Conservation (phyloP, 1,140 invertebrate genomes). For the Pristionchus pacificus region DNA sequence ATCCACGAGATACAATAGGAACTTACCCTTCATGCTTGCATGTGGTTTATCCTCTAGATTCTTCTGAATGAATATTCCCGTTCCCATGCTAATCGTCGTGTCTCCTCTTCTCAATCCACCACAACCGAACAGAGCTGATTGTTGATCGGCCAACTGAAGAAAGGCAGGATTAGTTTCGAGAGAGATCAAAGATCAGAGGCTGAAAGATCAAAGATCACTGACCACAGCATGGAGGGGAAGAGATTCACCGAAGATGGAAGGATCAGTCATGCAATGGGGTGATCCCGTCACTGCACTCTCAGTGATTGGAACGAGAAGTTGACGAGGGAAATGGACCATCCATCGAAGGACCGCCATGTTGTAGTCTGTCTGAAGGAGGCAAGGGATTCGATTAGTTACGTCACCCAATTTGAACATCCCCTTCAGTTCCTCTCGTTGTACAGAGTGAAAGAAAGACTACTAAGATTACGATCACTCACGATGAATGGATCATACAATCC, state of each 20-base stretch:
- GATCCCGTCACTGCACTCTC: slow-evolving; percentile 64
- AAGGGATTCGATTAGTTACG: not conserved
- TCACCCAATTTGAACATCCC: too few species aligned
- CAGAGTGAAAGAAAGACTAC: not conserved
- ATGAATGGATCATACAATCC: slow-evolving; percentile 88
- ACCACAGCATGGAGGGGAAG: slow-evolving; percentile 76
- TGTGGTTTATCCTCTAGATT: slow-evolving; percentile 76
- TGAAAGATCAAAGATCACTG: slow-evolving; percentile 58
- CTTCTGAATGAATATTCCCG: slow-evolving; percentile 84
- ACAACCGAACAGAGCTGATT: slow-evolving; percentile 84
- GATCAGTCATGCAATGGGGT: slow-evolving; percentile 62
- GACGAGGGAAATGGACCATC: slow-evolving; percentile 69
- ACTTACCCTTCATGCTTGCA: slow-evolving; percentile 67
- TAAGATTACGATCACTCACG: slow-evolving; percentile 46
- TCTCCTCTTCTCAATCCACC: slow-evolving; percentile 77
- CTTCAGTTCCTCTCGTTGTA: too few species aligned
- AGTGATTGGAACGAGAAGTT: slow-evolving; percentile 73
- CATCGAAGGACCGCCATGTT: slow-evolving; percentile 54
- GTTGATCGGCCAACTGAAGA: slow-evolving; percentile 65
- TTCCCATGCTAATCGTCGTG: slow-evolving; percentile 87
- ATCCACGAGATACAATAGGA: not conserved
- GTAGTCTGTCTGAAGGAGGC: slow-evolving; percentile 39
- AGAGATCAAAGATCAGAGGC: too few species aligned
- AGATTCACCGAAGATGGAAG: slow-evolving; percentile 69
- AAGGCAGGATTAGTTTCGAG: slow-evolving; percentile 6